Percentiles rank a stretch among this genome's conserved stretches.
Conservation (phyloP, 2,113 vertebrate genomes). For the Zosterops pallidus region DNA sequence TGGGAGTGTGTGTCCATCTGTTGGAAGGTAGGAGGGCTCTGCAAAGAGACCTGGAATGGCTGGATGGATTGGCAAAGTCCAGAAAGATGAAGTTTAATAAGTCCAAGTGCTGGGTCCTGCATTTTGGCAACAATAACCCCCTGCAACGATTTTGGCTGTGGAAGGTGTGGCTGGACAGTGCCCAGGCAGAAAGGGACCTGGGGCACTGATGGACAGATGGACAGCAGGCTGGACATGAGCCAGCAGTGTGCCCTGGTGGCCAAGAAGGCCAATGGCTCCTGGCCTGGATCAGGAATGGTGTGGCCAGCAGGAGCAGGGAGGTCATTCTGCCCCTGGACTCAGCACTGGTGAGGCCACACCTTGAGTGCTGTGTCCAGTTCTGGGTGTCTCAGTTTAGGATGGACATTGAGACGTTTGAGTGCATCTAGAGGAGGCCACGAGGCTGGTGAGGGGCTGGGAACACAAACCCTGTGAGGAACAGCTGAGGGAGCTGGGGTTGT, state of each 20-base stretch:
- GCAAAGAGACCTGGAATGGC: not conserved
- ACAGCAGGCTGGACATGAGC: not conserved
- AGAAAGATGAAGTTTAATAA: not conserved
- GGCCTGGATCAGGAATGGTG: not conserved
- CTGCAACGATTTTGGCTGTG: rapidly evolving
- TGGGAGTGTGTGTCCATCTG: rapidly evolving
- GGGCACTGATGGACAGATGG: not conserved
- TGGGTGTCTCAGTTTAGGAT: too few relatives aligned
- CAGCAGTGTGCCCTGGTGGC: not conserved
- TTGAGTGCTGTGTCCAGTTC: not conserved
- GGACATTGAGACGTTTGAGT: too few relatives aligned
- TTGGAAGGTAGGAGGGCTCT: not conserved
- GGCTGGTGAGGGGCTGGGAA: too few relatives aligned
- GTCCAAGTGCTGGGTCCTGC: rapidly evolving
- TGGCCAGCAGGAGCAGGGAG: not conserved
- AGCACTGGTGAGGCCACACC: not conserved
- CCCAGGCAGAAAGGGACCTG: not conserved
- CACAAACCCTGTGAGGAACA: too few relatives aligned
- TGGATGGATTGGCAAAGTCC: not conserved
- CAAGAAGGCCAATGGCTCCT: not conserved
- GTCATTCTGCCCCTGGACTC: not conserved
- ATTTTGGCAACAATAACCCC: not conserved
- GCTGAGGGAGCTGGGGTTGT: not conserved
- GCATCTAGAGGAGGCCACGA: too few relatives aligned
- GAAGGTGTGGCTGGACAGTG: not conserved